Percentiles rank a stretch among this genome's conserved stretches.
Evolutionary conservation across 2,113 vertebrate genomes (phyloP).

Genomic region (Dermatemys mawii): DNA sequence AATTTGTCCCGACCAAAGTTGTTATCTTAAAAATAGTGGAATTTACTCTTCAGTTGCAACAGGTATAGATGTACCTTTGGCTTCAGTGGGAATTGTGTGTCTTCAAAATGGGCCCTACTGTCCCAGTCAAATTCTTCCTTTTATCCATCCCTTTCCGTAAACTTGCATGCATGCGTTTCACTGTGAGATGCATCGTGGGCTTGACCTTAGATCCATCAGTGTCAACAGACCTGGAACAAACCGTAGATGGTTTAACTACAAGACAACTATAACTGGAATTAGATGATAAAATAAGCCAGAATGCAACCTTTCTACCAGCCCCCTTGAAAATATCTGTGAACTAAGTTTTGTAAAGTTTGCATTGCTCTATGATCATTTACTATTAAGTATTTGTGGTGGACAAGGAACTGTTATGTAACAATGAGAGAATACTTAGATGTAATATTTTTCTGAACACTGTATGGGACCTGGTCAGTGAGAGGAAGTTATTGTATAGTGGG

Average conservation of each 20-base stretch:
- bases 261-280: background rate
- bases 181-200: background rate
- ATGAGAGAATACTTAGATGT: accelerated
- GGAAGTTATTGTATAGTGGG: background rate
- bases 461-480: background rate
- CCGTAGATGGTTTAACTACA: background rate
- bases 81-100: background rate
- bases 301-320: background rate
- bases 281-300: background rate
- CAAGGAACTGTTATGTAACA: background rate
- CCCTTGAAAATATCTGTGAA: background rate
- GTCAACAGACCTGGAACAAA: background rate
- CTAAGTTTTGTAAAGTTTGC: background rate
- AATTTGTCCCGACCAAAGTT: background rate
- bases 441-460: background rate
- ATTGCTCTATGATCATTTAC: background rate
- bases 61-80: background rate
- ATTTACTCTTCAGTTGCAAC: background rate
- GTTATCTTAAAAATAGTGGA: accelerated
- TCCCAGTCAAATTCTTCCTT: background rate
- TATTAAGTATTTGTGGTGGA: background rate
- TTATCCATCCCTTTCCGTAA: background rate
- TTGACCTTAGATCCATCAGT: accelerated
- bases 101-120: background rate
- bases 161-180: background rate